phyloP scores from a whole-genome alignment of 2,797 vertebrate species.

The Pseudochromis fuscus region DNA sequence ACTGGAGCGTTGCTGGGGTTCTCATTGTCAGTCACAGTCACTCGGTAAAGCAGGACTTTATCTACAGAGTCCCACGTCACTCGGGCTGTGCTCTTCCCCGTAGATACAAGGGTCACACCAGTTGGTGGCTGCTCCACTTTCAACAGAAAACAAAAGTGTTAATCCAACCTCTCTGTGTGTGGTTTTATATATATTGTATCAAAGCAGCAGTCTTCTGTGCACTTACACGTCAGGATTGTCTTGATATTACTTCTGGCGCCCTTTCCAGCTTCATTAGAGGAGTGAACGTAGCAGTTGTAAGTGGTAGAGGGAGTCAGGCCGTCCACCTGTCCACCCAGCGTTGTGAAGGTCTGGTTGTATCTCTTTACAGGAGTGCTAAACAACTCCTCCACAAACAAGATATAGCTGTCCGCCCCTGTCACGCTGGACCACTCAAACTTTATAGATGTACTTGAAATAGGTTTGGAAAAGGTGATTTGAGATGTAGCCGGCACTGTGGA shows the following conservation, averaged over 20 bases:
- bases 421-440: conserved; percentile 79
- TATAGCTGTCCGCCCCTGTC: conserved; percentile 76
- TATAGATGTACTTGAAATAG: conserved; percentile 83
- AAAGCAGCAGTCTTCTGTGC: background rate
- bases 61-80: conserved; percentile 75
- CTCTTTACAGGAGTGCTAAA: background rate
- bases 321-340: conserved; percentile 56
- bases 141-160: conserved; percentile 39
- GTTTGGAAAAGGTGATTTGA: conserved; percentile 74
- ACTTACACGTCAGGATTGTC: conserved; percentile 84
- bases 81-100: conserved; percentile 61
- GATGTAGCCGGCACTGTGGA: conserved; percentile 81
- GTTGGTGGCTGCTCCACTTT: conserved; percentile 85
- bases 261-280: conserved; percentile 81
- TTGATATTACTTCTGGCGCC: conserved; percentile 69
- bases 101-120: conserved; percentile 44
- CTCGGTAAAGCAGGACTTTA: conserved; percentile 82
- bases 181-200: background rate
- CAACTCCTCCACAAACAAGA: conserved; percentile 67
- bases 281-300: conserved; percentile 80
- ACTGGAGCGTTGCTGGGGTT: conserved; percentile 21
- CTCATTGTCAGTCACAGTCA: conserved; percentile 68
- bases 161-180: background rate
- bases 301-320: conserved; percentile 72
- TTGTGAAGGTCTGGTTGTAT: conserved; percentile 70